phyloP scores from a whole-genome alignment of 2,113 vertebrate genomes.

The Centropus unirufus region DNA sequence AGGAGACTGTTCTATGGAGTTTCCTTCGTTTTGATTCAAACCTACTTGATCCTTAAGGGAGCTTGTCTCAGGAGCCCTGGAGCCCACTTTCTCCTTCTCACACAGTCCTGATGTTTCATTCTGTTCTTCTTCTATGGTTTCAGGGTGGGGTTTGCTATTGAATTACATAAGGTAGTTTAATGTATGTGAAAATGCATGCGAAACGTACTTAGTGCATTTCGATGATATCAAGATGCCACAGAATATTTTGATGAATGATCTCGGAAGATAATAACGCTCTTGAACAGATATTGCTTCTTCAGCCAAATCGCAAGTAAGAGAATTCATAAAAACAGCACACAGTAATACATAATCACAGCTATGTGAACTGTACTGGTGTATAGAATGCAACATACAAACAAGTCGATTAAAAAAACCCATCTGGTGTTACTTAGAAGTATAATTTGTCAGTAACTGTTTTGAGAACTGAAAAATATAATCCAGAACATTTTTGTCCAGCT shows the following conservation, averaged over 20 bases:
- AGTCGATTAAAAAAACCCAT: not conserved
- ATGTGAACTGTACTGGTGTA: not conserved
- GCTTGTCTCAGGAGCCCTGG: not conserved
- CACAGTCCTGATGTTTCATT: constrained; percentile 60
- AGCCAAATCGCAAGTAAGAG: not conserved
- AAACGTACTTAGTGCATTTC: not conserved
- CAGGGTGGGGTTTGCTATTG: constrained; percentile 78
- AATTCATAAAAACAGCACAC: not conserved
- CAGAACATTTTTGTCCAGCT: not conserved
- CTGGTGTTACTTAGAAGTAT: not conserved
- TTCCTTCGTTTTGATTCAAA: constrained; percentile 37
- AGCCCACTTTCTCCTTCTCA: constrained; percentile 49
- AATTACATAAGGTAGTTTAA: constrained; percentile 71
- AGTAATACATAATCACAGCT: not conserved
- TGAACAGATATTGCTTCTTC: not conserved
- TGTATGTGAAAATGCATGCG: not conserved
- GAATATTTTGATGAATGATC: not conserved
- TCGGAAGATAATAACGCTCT: not conserved
- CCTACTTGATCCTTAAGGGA: constrained; percentile 14
- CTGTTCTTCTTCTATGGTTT: constrained; percentile 81
- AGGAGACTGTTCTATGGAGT: constrained; percentile 41
- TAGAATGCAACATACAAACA: not conserved
- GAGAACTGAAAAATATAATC: not conserved
- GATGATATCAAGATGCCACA: not conserved
- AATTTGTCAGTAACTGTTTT: not conserved